Conservation (phyloP, 2,888 invertebrate species). For the Lasioglossum figueresi region DNA sequence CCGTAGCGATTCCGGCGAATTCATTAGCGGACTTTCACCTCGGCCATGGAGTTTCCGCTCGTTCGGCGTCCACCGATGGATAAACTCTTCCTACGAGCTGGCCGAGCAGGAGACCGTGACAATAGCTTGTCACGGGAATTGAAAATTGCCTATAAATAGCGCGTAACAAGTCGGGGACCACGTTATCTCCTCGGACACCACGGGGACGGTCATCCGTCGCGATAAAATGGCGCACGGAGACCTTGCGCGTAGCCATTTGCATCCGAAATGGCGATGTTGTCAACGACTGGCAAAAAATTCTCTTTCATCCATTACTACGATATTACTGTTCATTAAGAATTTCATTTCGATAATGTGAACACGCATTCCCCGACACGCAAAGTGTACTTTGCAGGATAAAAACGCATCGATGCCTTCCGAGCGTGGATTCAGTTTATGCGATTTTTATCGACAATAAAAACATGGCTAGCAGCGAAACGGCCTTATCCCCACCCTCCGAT, state of each 20-base stretch:
- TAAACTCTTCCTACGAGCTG: constrained; percentile 1
- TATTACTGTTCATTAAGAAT: background rate
- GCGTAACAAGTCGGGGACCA: constrained; percentile 4
- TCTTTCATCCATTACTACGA: background rate
- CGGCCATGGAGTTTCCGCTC: constrained; percentile 34
- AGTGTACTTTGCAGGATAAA: background rate
- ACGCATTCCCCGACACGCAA: too few species aligned
- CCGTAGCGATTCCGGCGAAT: constrained; percentile 28
- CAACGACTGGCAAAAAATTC: background rate
- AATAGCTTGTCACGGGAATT: constrained; percentile 45
- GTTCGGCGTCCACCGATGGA: constrained; percentile 2
- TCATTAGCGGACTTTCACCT: constrained; percentile 57
- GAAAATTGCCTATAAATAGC: constrained; percentile 47
- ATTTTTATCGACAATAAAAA: background rate
- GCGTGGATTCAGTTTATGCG: background rate
- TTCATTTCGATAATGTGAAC: background rate
- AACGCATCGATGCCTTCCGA: background rate
- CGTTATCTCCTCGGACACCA: background rate
- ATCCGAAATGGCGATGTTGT: background rate
- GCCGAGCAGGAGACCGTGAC: constrained; percentile 22
- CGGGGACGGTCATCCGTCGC: background rate
- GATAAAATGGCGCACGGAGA: background rate
- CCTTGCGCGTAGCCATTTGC: constrained; percentile 4
- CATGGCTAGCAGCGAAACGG: background rate
- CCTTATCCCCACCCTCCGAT: background rate